Conservation (phyloP, 2,797 vertebrate species). For the Chaenodraco wilsoni region DNA sequence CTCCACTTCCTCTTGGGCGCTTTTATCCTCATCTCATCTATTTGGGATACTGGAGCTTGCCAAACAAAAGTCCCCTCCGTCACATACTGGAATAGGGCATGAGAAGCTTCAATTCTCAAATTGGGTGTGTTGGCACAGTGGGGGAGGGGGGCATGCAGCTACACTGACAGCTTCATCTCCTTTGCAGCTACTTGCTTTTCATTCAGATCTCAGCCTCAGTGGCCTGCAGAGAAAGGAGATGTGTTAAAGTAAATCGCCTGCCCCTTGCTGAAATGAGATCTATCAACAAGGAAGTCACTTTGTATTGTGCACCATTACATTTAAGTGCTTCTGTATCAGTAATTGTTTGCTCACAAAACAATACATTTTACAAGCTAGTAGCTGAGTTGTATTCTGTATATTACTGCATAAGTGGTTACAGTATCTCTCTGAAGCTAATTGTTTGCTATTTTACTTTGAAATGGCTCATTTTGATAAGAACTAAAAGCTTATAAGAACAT, state of each 20-base stretch:
- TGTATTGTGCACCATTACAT: not conserved
- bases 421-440: not conserved
- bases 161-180: not conserved
- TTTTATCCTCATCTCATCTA: conserved; percentile 72
- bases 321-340: not conserved
- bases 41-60: conserved; percentile 63
- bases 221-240: not conserved
- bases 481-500: no score
- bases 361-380: not conserved
- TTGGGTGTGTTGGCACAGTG: conserved; percentile 5
- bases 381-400: not conserved
- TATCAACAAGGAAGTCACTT: conserved; percentile 3
- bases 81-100: conserved; percentile 43
- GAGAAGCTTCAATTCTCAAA: conserved; percentile 47
- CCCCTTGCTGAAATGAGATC: not conserved
- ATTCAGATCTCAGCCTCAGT: not conserved
- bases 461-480: no score
- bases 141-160: conserved; percentile 12
- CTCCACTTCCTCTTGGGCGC: conserved; percentile 78
- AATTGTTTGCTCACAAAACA: not conserved
- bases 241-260: conserved; percentile 32
- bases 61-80: conserved; percentile 64
- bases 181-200: conserved; percentile 10
- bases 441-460: no score
- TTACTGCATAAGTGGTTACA: not conserved